A percentile compares a stretch with the other conserved stretches of the same genome.
Evolutionary conservation across 2,888 invertebrate species (phyloP).

Genomic region (Mimumesa dahlbomi): DNA sequence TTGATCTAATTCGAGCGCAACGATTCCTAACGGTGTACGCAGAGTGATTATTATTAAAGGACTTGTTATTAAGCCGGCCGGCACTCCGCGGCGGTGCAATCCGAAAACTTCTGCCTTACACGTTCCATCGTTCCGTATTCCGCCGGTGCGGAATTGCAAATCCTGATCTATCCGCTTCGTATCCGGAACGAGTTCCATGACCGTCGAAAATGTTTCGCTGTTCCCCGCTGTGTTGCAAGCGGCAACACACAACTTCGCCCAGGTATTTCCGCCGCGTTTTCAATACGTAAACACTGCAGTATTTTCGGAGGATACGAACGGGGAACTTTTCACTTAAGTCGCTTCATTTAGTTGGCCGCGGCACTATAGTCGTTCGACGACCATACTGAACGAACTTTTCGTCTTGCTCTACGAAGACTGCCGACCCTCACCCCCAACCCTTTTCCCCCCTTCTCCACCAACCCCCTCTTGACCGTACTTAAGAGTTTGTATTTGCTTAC

Average conservation of each 20-base stretch:
- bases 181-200: conserved; percentile 24
- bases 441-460: too few relatives aligned
- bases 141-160: conserved; percentile 44
- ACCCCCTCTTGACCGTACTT: conserved; percentile 45
- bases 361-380: conserved; percentile 71
- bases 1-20: too few relatives aligned
- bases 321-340: conserved; percentile 77
- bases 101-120: neutral
- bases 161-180: conserved; percentile 27
- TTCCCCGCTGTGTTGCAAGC: conserved; percentile 35
- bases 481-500: conserved; percentile 71
- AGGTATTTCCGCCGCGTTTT: conserved; percentile 64
- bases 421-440: too few relatives aligned
- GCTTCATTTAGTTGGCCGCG: conserved; percentile 73
- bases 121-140: conserved; percentile 50
- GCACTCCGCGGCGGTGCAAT: conserved; percentile 12
- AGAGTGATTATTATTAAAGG: conserved; percentile 2
- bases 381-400: conserved; percentile 69
- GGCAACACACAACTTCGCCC: conserved; percentile 59
- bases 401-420: too few relatives aligned
- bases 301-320: conserved; percentile 70
- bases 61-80: conserved; percentile 11
- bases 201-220: conserved; percentile 29
- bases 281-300: conserved; percentile 70
- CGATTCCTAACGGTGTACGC: too few relatives aligned